Percentiles rank a stretch among this genome's conserved stretches.
Conservation (phyloP, 2,797 vertebrate species). For the Euphonia xanthogaster region DNA sequence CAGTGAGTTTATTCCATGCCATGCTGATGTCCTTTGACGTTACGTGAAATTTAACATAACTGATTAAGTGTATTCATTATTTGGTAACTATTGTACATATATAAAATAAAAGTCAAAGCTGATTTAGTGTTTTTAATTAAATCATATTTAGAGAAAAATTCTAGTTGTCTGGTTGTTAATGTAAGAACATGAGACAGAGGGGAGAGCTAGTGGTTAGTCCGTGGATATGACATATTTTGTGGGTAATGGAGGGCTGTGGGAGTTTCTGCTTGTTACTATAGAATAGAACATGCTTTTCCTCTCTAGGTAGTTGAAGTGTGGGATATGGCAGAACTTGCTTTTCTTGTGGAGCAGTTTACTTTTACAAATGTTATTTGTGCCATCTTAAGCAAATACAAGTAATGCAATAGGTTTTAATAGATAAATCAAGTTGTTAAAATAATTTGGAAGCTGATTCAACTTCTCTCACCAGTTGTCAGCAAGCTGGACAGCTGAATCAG, state of each 20-base stretch:
- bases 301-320: background rate
- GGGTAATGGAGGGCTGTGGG: background rate
- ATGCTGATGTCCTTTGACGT: constrained; percentile 69
- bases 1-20: constrained; percentile 67
- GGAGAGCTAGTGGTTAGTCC: background rate
- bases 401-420: background rate
- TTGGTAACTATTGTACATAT: constrained; percentile 79
- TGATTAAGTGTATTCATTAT: constrained; percentile 71
- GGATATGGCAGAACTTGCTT: background rate
- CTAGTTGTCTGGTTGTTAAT: constrained; percentile 42
- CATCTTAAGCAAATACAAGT: constrained; percentile 6
- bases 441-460: background rate
- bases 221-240: background rate
- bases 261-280: background rate
- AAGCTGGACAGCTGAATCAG: constrained; percentile 16
- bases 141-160: constrained; percentile 58
- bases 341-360: background rate
- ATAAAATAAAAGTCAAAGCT: constrained; percentile 78
- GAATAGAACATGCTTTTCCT: background rate
- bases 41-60: constrained; percentile 73
- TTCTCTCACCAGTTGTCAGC: constrained; percentile 11
- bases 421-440: constrained; percentile 35
- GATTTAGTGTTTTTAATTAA: constrained; percentile 77
- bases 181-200: background rate
- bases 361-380: background rate